phyloP scores from a whole-genome alignment of 2,113 vertebrate genomes.

The Typhlomys cinereus region DNA sequence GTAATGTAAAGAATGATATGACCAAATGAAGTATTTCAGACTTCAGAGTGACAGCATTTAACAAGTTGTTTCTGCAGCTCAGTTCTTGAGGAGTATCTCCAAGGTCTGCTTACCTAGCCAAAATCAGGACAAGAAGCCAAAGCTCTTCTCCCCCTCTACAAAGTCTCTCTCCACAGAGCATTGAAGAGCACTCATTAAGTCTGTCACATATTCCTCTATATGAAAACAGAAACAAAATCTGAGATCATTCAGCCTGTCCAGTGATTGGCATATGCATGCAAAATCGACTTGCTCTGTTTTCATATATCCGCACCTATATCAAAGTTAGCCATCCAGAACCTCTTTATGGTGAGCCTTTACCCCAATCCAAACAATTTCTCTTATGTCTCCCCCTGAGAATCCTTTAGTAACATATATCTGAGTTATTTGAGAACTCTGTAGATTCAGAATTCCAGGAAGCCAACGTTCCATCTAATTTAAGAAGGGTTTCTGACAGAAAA shows the following conservation, averaged over 20 bases:
- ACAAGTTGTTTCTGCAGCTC: not conserved
- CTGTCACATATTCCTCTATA: not conserved
- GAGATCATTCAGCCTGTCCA: not conserved
- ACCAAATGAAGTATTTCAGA: not conserved
- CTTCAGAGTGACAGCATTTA: not conserved
- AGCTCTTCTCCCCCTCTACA: accelerated
- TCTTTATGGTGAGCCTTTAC: not conserved
- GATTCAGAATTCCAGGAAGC: not conserved
- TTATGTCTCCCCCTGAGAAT: not conserved
- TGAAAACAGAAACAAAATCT: conserved; percentile 4
- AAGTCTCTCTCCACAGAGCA: too few species aligned
- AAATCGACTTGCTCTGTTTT: not conserved
- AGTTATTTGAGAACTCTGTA: not conserved
- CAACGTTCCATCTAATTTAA: too few species aligned
- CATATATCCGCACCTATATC: too few species aligned
- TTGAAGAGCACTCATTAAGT: not conserved
- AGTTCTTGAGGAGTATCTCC: not conserved
- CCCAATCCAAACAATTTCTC: not conserved
- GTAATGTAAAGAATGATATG: not conserved
- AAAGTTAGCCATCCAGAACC: not conserved
- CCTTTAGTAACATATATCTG: not conserved
- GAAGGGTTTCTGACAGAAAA: not conserved
- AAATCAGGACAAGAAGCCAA: not conserved
- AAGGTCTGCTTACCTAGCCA: accelerated
- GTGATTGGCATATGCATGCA: not conserved